Evolutionary conservation across 2,113 vertebrate genomes (phyloP), one percentile per base, ranked within the genome.

Genomic region (Ciconia maguari): DNA sequence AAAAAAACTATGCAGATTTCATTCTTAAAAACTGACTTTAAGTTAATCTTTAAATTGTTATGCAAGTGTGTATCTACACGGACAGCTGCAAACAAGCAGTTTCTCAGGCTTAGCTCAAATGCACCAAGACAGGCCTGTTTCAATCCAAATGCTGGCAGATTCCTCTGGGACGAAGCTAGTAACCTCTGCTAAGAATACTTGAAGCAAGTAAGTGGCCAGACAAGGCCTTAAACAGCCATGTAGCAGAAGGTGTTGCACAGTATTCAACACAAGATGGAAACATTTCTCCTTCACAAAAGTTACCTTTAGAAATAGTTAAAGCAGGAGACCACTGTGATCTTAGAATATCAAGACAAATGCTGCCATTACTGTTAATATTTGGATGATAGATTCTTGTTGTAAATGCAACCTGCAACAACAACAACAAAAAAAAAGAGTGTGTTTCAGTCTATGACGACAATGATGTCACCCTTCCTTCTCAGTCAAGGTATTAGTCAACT

Each of bases 321-420:
- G 99, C 99, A 96, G 99, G 99, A 99, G 99, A 99, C 99, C 99
- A 99, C 97, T 99, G 99, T 95, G 99, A 99, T 97, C 99, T 99
- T 99, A 99, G 98, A 98, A 99, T 99, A 98, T 99, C 99, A 97
- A 99, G 98, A 98, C 99, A 99, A 99, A 99, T 99, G 99, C 99
- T 99, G 99, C 99, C 99, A 94, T 99, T 99, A 99, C 99, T 99
- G 99, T 99, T 99, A 97, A 99, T 99, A 98, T 99, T 99, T 98
- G 99, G 99, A 98, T 99, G 99, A 98, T 99, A 99, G 98, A 99
- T 99, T 99, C 99, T 99, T 97, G 99, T 99, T 95, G 99, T 99
- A 99, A 99, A 99, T 96, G 99, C 99, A 98, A 99, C 99, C 99
- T 99, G 97, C 61, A 96, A 97, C 46, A 86, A 65, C 66, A 83